Evolutionary conservation across 2,888 invertebrate species (phyloP), one percentile per base, ranked within the genome.

Genomic region (Andrena flavipes): DNA sequence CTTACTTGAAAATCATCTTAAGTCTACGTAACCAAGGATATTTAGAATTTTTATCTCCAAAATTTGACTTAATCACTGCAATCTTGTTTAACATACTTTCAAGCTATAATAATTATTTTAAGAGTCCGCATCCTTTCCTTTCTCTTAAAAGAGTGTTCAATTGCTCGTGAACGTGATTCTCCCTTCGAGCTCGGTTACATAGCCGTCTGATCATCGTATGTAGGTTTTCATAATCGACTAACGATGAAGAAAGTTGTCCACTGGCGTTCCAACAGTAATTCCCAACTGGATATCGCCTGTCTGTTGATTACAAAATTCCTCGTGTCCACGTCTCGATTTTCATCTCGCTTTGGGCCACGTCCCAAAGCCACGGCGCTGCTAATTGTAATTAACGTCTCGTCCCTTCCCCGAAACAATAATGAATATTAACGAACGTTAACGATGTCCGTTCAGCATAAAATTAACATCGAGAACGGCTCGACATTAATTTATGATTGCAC

Each of bases 361-460:
- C 71, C 7, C 16, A 29, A 42, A 67, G 54, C 42, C 23, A 10
- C 26, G 64, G 10, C 64, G 26, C 33, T 1, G 70, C 56, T 70
- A 48, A 81, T 83, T 83, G 68, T 68, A 26, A 83, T 77, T 82
- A 81, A 74, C 23, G 74, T 77, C 73, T 83, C 80, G 82, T 80
- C 3, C 72, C 74, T 77, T 83, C 74, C 30, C 35, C 70, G 77
- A 81, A 77, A 64, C 73, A 74, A n/a, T 77, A 59, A 67, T 83
- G 76, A 81, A 81, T 83, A 83, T 81, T 83, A 60, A 83, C 54
- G 70, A 83, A 67, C 62, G 68, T 75, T 72, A 84, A 84, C 75
- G 49, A 33, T 33, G 54, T 54, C 70, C 65, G 73, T 67, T 23
- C 63, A 20, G 77, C 20, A 83, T 77, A 74, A 75, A 60, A 64